A percentile compares a stretch with the other conserved stretches of the same genome.
Conservation (phyloP, 2,113 vertebrate genomes). For the Theristicus caerulescens region DNA sequence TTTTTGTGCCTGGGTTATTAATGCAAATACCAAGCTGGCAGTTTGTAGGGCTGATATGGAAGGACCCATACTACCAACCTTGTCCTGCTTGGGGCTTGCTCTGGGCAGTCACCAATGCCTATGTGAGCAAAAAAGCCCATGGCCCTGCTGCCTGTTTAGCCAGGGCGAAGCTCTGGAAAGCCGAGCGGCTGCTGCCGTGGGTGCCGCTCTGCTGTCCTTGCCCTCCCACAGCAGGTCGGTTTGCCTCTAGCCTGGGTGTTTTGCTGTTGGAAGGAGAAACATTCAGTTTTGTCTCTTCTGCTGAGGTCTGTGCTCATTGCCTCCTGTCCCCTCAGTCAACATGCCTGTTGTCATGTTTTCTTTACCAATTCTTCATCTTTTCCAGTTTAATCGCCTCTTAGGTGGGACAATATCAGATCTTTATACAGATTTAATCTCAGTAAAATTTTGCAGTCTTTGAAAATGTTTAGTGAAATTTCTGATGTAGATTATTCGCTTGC, state of each 20-base stretch:
- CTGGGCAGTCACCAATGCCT: background rate
- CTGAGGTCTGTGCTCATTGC: rapidly evolving
- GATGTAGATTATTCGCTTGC: background rate
- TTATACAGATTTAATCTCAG: background rate
- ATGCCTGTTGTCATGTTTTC: background rate
- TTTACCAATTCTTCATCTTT: background rate
- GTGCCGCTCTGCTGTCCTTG: background rate
- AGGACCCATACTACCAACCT: background rate
- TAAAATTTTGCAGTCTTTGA: background rate
- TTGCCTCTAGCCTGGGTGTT: background rate
- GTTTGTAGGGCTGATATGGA: background rate
- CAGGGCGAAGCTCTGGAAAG: background rate
- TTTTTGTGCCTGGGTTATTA: background rate
- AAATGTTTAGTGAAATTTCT: background rate
- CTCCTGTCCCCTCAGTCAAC: background rate
- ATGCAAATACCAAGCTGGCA: background rate
- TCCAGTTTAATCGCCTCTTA: background rate
- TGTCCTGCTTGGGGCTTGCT: background rate
- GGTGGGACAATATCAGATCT: background rate
- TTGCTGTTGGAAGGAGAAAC: background rate
- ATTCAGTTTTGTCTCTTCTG: background rate
- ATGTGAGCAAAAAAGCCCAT: background rate
- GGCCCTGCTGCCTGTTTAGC: background rate
- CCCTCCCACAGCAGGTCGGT: background rate
- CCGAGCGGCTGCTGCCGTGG: background rate